Evolutionary conservation across 2,797 vertebrate genomes (phyloP), one percentile per base, ranked within the genome.

Genomic region (Sebastes ruberrimus): DNA sequence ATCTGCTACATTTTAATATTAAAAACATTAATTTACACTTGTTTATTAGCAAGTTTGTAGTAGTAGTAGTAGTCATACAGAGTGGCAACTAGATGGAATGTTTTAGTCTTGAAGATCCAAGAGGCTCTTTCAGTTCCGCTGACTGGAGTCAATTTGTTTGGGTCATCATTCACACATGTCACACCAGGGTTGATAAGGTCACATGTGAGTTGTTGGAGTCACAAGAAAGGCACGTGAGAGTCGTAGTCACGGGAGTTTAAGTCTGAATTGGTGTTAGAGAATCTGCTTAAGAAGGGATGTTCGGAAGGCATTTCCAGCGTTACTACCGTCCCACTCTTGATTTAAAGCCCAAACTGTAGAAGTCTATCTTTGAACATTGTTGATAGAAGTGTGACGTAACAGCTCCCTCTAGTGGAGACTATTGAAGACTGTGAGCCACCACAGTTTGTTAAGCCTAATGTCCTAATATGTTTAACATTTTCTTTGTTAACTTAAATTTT

Each of bases 381-480:
- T 23, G 16, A 20, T 8, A 53, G 16, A 53, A 18, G 7, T 25
- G 7, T 25, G 53, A 46, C 0, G 1, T 2, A 55, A 81, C 27
- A 10, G 70, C n/a, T 55, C 81, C 78, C 71, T 76, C 87, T 83
- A 69, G 82, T 87, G 90, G 85, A 60, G 0, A 1, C 11, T 22
- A 2, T 8, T 56, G 4, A 52, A 46, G 16, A n/a, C 46, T 20
- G 18, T 7, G 42, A 46, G 42, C 42, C 6, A 46, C 42, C 42
- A 46, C 42, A 46, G 42, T 46, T 18, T 42, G 38, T 42, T 46
- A 16, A 46, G 42, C 16, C 42, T 3, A 46, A 46, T 46, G 14
- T 46, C 42, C 14, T 22, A 18, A 33, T 20, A 28, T 5, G 25
- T 57, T 55, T 64, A 7, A 53, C 23, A 8, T 13, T 16, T 69